Percentiles rank a stretch among this genome's conserved stretches.
Evolutionary conservation across 2,888 invertebrate species (phyloP).

Genomic region (Melieria crassipennis): DNA sequence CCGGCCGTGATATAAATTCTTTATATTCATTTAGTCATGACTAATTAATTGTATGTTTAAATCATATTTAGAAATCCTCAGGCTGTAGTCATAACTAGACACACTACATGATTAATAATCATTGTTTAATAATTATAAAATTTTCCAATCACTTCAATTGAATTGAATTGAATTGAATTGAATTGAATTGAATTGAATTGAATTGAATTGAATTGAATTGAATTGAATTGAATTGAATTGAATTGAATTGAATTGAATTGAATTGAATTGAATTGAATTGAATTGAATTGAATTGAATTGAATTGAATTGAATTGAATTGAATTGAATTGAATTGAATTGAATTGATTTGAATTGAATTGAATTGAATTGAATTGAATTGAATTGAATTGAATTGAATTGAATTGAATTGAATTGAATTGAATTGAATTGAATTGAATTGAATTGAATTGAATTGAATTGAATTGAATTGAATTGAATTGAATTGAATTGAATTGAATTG

Average conservation of each 20-base stretch:
- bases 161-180: not conserved
- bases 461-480: constrained; percentile 7
- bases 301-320: constrained; percentile 3
- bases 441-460: not conserved
- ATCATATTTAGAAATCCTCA: no score
- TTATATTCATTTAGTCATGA: no score
- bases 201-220: constrained; percentile 3
- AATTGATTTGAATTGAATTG: not conserved
- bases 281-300: not conserved
- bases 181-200: constrained; percentile 1
- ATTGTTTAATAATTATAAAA: no score
- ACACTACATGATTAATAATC: no score
- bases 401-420: constrained; percentile 1
- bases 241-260: constrained; percentile 3
- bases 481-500: constrained; percentile 3
- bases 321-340: constrained; percentile 3
- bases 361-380: not conserved
- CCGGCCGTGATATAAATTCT: no score
- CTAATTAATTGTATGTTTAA: no score
- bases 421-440: not conserved
- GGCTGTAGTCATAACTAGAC: no score
- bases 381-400: constrained; percentile 3
- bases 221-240: not conserved
- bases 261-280: not conserved
- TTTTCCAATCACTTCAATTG: not conserved